phyloP scores from a whole-genome alignment of 2,797 vertebrate species.

The Carapus acus region DNA sequence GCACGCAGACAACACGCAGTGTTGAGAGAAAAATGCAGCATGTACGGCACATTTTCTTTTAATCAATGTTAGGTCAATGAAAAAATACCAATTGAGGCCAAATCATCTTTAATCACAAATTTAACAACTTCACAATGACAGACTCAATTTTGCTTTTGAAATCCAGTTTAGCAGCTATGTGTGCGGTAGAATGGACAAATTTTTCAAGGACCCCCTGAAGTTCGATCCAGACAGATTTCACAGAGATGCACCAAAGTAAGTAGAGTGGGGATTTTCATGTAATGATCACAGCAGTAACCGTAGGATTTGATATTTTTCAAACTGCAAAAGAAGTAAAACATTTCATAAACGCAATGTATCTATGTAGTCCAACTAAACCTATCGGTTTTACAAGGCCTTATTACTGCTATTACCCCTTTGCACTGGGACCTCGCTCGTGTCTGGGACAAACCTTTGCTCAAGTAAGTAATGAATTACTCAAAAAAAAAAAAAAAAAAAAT shows the following conservation, averaged over 20 bases:
- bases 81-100: too few species aligned
- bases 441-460: constrained; percentile 85
- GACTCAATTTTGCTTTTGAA: not conserved
- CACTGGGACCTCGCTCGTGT: constrained; percentile 83
- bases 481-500: too few species aligned
- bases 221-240: constrained; percentile 89
- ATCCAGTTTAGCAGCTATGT: constrained; percentile 75
- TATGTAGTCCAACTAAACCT: not conserved
- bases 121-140: too few species aligned
- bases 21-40: too few species aligned
- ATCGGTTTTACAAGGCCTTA: constrained; percentile 70
- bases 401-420: constrained; percentile 87
- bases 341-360: too few species aligned
- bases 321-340: too few species aligned
- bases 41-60: too few species aligned
- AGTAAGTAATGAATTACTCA: constrained; percentile 70
- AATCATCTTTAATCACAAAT: too few species aligned
- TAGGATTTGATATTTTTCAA: not conserved
- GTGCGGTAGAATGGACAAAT: constrained; percentile 75
- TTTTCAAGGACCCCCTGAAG: constrained; percentile 81
- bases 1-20: too few species aligned
- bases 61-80: too few species aligned
- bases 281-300: not conserved
- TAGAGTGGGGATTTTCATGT: not conserved
- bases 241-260: constrained; percentile 85